These are phyloP conservation scores for Mellilla xanthometata DNA, from an alignment of 2,888 invertebrate genomes.

Conservation along the genomic window DNA sequence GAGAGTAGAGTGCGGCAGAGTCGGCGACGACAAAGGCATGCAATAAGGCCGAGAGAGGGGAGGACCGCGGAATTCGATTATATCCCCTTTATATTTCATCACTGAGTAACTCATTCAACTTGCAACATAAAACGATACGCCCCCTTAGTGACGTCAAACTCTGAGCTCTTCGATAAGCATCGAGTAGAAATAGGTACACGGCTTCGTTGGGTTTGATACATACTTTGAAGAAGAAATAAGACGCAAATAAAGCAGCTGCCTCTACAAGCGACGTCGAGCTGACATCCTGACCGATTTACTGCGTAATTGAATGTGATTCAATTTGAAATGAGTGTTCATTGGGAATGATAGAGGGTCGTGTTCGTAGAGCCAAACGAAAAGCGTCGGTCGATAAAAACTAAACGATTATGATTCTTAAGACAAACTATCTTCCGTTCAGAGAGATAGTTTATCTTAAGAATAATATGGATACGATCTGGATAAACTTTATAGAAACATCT, in stretches of 20 bases:
- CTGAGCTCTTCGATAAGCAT: constrained; percentile 2
- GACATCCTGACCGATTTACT: constrained; percentile 59
- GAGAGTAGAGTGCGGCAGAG: constrained; percentile 40
- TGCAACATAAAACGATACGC: constrained; percentile 29
- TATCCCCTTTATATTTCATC: constrained; percentile 61
- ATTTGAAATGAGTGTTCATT: constrained; percentile 54
- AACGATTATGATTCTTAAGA: constrained; percentile 7
- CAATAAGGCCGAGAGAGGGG: constrained; percentile 44
- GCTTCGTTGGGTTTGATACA: background rate
- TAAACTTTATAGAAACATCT: background rate
- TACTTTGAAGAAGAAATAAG: constrained; percentile 19
- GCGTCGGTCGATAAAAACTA: constrained; percentile 28
- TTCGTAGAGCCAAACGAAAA: constrained; percentile 42
- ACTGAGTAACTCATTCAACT: constrained; percentile 39
- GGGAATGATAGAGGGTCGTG: constrained; percentile 42
- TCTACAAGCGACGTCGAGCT: constrained; percentile 36
- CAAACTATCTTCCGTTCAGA: constrained; percentile 4
- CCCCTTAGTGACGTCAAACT: constrained; percentile 11
- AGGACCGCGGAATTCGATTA: constrained; percentile 69
- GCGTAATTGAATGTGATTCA: constrained; percentile 62
- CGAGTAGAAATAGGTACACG: background rate
- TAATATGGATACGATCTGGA: background rate
- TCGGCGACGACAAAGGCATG: constrained; percentile 43
- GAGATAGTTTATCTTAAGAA: background rate
- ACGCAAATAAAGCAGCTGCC: constrained; percentile 30